Conservation (phyloP, 2,113 vertebrate species). For the Pampusana beccarii region DNA sequence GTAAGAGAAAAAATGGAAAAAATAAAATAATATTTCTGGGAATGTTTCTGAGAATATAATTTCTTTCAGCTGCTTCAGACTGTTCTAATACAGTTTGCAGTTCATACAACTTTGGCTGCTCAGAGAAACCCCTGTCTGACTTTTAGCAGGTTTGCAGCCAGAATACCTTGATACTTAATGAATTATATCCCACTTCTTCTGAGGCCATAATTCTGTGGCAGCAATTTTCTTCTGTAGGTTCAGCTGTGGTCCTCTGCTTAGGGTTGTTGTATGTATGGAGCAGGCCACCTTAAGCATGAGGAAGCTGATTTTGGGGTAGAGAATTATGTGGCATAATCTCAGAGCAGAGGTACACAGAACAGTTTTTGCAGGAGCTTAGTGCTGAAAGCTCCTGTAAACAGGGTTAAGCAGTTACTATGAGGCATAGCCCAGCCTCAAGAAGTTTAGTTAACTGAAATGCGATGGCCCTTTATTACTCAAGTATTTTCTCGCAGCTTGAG, state of each 20-base stretch:
- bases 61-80: not conserved
- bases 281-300: not conserved
- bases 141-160: not conserved
- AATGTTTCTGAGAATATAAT: not conserved
- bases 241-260: not conserved
- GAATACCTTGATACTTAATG: not conserved
- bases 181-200: not conserved
- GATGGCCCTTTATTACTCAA: not conserved
- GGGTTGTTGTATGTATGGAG: not conserved
- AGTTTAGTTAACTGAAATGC: not conserved
- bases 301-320: not conserved
- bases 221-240: not conserved
- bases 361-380: not conserved
- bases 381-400: not conserved
- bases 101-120: not conserved
- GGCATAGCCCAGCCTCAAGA: not conserved
- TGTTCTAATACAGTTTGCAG: not conserved
- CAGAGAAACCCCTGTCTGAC: not conserved
- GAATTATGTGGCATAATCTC: not conserved
- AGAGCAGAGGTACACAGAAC: not conserved
- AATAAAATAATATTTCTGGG: not conserved
- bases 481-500: fast-evolving
- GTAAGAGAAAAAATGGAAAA: not conserved
- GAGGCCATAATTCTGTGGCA: fast-evolving
- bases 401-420: not conserved